Percentiles rank a stretch among this genome's conserved stretches.
These are phyloP conservation scores for Thera obeliscata DNA, from an alignment of 2,888 invertebrate genomes.

Conservation along the genomic window DNA sequence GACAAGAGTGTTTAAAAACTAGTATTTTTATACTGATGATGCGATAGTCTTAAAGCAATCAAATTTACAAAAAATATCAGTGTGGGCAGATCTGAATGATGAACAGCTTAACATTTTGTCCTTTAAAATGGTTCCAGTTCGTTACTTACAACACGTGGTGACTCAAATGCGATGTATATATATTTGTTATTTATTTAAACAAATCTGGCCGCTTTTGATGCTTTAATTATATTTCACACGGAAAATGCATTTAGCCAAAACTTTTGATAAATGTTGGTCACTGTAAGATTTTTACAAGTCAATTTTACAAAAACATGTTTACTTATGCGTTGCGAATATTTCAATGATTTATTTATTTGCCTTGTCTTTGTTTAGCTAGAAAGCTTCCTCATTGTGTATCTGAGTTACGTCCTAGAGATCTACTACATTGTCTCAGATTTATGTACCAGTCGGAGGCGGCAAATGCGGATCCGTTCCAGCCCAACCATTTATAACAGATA, in stretches of 20 bases:
- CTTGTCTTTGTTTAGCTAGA: conserved; percentile 11
- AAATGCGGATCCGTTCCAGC: conserved; percentile 48
- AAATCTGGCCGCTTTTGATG: too few species aligned
- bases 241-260: too few species aligned
- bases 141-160: not conserved
- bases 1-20: conserved; percentile 7
- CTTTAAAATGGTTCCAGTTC: not conserved
- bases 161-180: too few species aligned
- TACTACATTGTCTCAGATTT: conserved; percentile 24
- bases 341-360: not conserved
- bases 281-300: too few species aligned
- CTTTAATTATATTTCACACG: too few species aligned
- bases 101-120: conserved; percentile 4
- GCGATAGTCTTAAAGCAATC: not conserved
- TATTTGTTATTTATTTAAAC: too few species aligned
- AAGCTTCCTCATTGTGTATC: conserved; percentile 22
- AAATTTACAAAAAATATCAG: conserved; percentile 6
- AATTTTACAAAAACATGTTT: not conserved
- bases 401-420: conserved; percentile 42
- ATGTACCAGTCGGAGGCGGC: conserved; percentile 48
- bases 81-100: conserved; percentile 11
- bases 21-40: conserved; percentile 1
- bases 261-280: too few species aligned
- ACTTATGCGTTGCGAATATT: not conserved
- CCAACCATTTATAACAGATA: conserved; percentile 63